A percentile compares a stretch with the other conserved stretches of the same genome.
phyloP scores from a whole-genome alignment of 2,113 vertebrate genomes.

The Cynocephalus volans region DNA sequence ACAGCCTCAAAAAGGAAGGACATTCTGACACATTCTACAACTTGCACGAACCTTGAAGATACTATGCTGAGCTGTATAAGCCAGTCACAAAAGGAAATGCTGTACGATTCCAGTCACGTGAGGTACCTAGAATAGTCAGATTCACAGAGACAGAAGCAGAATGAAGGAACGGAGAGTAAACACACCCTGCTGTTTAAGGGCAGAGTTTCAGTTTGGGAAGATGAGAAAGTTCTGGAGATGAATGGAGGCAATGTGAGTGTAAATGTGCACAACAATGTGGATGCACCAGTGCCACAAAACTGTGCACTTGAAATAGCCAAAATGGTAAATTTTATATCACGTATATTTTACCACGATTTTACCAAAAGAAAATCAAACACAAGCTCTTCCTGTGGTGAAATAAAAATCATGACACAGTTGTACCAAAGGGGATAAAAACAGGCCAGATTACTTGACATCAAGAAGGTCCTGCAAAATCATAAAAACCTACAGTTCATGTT shows the following conservation, averaged over 20 bases:
- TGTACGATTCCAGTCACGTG: neutral
- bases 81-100: neutral
- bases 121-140: neutral
- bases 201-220: neutral
- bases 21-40: neutral
- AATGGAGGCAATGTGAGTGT: neutral
- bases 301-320: neutral
- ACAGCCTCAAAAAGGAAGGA: slow-evolving; percentile 13
- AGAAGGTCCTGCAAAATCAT: neutral
- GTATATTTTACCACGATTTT: neutral
- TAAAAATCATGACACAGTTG: slow-evolving; percentile 12
- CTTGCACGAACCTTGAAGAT: neutral
- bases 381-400: neutral
- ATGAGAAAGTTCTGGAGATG: neutral
- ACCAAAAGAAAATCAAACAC: slow-evolving; percentile 24
- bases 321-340: neutral
- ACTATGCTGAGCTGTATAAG: neutral
- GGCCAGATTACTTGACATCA: neutral
- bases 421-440: neutral
- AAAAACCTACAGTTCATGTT: neutral
- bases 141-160: neutral
- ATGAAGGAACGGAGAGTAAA: neutral
- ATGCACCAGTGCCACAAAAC: too few relatives aligned
- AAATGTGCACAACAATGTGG: neutral
- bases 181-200: neutral